Evolutionary conservation across 2,888 invertebrate genomes (phyloP), one percentile per base, ranked within the genome.

Genomic region (Julus scandinavius): DNA sequence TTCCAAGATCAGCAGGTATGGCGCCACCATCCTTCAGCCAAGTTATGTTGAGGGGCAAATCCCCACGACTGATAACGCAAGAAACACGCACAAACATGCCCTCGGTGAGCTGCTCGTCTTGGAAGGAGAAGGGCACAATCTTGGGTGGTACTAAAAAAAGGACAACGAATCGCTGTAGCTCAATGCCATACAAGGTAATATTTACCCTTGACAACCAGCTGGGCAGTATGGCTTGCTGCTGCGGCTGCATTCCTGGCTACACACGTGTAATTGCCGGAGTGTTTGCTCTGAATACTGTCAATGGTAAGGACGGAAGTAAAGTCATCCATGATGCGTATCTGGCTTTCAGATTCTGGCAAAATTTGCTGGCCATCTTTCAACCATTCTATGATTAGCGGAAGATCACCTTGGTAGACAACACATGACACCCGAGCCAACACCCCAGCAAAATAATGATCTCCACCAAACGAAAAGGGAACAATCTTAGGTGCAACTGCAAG

Each of bases 11-110:
- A 85, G 90, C 90, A 83, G 93, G 92, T 88, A 94, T 93, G 0
- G 92, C 92, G 50, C 93, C 92, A 72, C 94, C 94, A 91, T 96
- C 95, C 90, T 95, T 94, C 89, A 94, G 94, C 96, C 96, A 96
- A 89, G 94, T 93, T 90, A 96, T 95, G 91, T 93, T 94, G 90
- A 93, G 91, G 63, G 92, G 92, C 63, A 91, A 90, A 90, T 92
- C 92, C 6, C 92, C 90, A 40, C 90, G 90, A 85, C 89, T 88
- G n/a, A 90, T 87, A 49, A 90, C 89, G 88, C 90, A 90, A 38
- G 89, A 89, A 13, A 90, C 89, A 54, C 89, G 89, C n/a, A 89
- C 90, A 7, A 88, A 54, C 80, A 90, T 89, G 84, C 90, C 90
- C 49, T 89, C 90, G 85, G 89, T 88, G 72, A 90, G 88, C 20